These are phyloP conservation scores for Rallus limicola DNA, from an alignment of 2,113 vertebrate species.

Conservation along the genomic window DNA sequence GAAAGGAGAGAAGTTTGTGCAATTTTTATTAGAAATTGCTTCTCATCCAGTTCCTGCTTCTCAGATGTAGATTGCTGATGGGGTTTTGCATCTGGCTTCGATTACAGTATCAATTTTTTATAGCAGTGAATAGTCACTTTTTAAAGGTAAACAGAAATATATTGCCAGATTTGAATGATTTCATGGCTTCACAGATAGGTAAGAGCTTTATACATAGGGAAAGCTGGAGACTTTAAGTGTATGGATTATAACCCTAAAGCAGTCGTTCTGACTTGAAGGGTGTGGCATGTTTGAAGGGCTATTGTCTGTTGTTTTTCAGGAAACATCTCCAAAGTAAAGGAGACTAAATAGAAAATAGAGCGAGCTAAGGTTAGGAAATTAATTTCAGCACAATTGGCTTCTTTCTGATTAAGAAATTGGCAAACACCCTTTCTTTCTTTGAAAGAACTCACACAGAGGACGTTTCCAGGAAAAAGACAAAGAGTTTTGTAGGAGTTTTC, in stretches of 20 bases:
- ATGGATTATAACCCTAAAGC: not conserved
- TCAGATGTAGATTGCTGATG: not conserved
- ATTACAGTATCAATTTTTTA: not conserved
- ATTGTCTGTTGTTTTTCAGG: not conserved
- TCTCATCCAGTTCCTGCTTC: not conserved
- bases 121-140: not conserved
- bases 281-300: not conserved
- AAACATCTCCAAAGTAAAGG: not conserved
- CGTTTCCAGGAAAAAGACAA: not conserved
- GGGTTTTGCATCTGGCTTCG: constrained; percentile 18
- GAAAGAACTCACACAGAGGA: not conserved
- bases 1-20: not conserved
- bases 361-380: not conserved
- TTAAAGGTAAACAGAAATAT: not conserved
- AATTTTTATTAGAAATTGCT: not conserved
- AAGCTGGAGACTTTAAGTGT: not conserved
- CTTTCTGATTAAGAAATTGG: not conserved
- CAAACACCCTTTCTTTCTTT: not conserved
- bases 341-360: not conserved
- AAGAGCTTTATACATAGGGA: not conserved
- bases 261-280: not conserved
- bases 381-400: not conserved
- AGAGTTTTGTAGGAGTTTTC: not conserved
- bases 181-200: not conserved
- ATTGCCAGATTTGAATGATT: not conserved